Evolutionary conservation across 2,797 vertebrate species (phyloP).

Genomic region (Centropyge bicolor): DNA sequence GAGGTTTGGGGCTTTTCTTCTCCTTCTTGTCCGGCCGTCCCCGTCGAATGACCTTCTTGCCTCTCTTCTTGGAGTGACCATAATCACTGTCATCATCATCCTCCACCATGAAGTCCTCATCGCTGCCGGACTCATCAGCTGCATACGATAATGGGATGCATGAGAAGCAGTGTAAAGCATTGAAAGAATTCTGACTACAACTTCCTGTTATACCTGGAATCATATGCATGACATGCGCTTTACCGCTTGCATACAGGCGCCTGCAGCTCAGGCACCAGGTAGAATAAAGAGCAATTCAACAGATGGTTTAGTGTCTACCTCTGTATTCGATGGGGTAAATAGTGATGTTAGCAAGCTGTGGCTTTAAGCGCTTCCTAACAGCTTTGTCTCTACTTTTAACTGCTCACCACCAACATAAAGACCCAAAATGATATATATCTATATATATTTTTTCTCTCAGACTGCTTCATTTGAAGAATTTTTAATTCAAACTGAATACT

Average conservation of each 20-base stretch:
- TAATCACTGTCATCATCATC: slow-evolving; percentile 99
- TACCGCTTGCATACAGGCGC: too few species aligned
- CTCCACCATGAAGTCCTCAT: slow-evolving; percentile 98
- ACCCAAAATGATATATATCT: too few species aligned
- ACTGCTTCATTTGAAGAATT: background rate
- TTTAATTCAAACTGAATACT: background rate
- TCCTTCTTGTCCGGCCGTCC: slow-evolving; percentile 95
- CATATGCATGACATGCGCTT: background rate
- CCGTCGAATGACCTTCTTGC: slow-evolving; percentile 95
- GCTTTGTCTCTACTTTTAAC: too few species aligned
- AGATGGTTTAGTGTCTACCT: background rate
- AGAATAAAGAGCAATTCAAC: background rate
- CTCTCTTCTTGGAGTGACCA: slow-evolving; percentile 97
- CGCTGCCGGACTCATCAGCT: slow-evolving; percentile 90
- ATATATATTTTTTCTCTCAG: background rate
- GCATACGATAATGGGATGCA: background rate
- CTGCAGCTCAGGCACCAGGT: background rate
- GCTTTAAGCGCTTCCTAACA: background rate
- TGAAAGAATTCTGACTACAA: background rate
- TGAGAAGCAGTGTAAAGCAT: background rate
- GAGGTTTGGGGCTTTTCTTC: slow-evolving; percentile 98
- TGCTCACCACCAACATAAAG: too few species aligned
- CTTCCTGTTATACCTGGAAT: background rate
- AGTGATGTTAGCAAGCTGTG: background rate
- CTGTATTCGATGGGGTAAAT: background rate